Conservation (phyloP, 2,888 invertebrate species). For the Tenthredo scrophulariae region DNA sequence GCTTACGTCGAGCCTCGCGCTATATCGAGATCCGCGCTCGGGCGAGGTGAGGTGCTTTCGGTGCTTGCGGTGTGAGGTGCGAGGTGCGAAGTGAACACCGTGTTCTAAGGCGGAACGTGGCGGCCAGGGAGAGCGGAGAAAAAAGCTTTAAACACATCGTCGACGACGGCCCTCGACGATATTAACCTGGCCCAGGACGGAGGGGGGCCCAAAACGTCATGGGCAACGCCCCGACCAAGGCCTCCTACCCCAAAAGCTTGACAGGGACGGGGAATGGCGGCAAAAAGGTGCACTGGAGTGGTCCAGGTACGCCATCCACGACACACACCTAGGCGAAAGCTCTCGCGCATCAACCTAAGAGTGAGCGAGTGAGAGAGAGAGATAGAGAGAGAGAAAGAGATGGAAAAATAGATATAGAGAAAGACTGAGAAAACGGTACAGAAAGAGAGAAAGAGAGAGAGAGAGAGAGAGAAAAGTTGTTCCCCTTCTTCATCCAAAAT, state of each 20-base stretch:
- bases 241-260: conserved; percentile 80
- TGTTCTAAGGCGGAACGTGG: conserved; percentile 59
- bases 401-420: too few relatives aligned
- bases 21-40: conserved; percentile 67
- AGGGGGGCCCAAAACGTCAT: conserved; percentile 74
- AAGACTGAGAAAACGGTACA: too few relatives aligned
- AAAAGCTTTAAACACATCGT: conserved; percentile 79
- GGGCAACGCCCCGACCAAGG: conserved; percentile 85
- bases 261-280: conserved; percentile 78
- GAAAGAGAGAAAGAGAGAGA: background rate
- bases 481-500: conserved; percentile 12
- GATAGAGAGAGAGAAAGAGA: background rate
- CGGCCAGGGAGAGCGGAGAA: conserved; percentile 80
- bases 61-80: conserved; percentile 25
- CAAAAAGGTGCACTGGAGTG: conserved; percentile 92
- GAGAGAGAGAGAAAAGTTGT: background rate
- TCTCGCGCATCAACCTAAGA: conserved; percentile 35
- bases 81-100: conserved; percentile 44
- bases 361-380: background rate
- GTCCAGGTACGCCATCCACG: conserved; percentile 84
- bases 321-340: background rate
- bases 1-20: conserved; percentile 62
- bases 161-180: conserved; percentile 73
- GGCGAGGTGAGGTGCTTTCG: conserved; percentile 54
- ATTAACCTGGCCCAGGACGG: conserved; percentile 53